Percentiles rank a stretch among this genome's conserved stretches.
Evolutionary conservation across 2,888 invertebrate genomes (phyloP).

Genomic region (Cistogaster globosa): DNA sequence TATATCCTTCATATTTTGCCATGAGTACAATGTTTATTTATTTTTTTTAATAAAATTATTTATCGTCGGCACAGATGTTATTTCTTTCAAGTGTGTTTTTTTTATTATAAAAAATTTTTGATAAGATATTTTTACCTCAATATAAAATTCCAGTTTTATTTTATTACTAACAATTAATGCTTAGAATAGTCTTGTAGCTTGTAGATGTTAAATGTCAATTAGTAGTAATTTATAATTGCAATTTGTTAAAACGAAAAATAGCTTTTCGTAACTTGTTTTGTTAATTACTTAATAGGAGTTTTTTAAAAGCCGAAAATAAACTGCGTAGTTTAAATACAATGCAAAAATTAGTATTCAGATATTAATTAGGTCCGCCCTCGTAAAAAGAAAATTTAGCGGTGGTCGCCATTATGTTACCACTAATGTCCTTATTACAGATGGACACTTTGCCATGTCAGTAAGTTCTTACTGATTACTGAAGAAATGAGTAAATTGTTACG

Average conservation of each 20-base stretch:
- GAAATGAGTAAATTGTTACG: too few species aligned
- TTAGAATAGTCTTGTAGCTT: constrained; percentile 1
- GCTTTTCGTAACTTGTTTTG: constrained; percentile 32
- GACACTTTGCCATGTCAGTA: too few species aligned
- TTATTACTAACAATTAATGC: constrained; percentile 23
- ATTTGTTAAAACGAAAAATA: neutral
- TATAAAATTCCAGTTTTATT: constrained; percentile 20
- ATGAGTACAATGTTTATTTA: too few species aligned
- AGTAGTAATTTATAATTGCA: constrained; percentile 17
- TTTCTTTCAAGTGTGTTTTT: constrained; percentile 12
- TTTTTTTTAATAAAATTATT: too few species aligned
- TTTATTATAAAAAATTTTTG: neutral
- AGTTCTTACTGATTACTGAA: too few species aligned
- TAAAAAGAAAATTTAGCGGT: too few species aligned
- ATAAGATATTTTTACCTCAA: neutral
- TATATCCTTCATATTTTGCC: neutral
- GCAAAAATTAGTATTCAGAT: too few species aligned
- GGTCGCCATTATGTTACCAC: too few species aligned
- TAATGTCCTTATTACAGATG: too few species aligned
- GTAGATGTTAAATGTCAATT: constrained; percentile 13
- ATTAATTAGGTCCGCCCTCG: too few species aligned
- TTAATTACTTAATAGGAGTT: too few species aligned
- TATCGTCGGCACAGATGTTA: neutral
- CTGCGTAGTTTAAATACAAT: neutral
- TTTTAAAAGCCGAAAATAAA: neutral